Evolutionary conservation across 2,113 vertebrate genomes (phyloP), one percentile per base, ranked within the genome.

Genomic region (Gopherus evgoodei): DNA sequence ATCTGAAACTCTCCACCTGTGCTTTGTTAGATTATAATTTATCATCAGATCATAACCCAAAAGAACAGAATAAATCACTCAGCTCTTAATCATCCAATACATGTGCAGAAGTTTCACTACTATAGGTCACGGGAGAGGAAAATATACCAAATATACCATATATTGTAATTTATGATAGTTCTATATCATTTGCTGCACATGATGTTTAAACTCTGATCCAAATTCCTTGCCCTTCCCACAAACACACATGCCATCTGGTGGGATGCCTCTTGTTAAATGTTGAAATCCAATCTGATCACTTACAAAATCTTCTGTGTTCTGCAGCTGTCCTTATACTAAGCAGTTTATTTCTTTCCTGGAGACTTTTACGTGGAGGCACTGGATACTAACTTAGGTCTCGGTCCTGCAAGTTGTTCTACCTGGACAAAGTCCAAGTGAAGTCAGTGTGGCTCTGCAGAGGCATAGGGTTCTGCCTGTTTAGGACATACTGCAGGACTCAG

Each of bases 281-380:
- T 42, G 21, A 42, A 75, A 75, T 9, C 17, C 9, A 42, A 24
- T 24, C 38, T 42, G 69, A 75, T 75, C n/a, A 5, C 69, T 75
- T 75, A n/a, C 35, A 72, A 72, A 17, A 0, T 8, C 6, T 49
- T 1, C 21, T 1, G 27, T 5, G 1, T 0, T 2, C 62, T 11
- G n/a, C 3, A 4, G 38, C 42, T 4, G 4, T 2, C 6, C 44
- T 16, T 22, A 1, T 52, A 12, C 17, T 35, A 17, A 6, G 35
- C 44, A 11, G 29, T 1, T 25, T 10, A 3, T 50, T 24, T 49
- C 62, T 35, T 2, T 2, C 35, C 44, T 13, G 14, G 14, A 1
- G 13, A 3, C 59, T 14, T 62, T 35, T 62, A 62, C 0, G 16
- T 4, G 3, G 44, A n/a, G 69, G 2, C 44, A 5, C 50, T 81